Evolutionary conservation across 2,888 invertebrate genomes (phyloP).

Genomic region (Papilio protenor): DNA sequence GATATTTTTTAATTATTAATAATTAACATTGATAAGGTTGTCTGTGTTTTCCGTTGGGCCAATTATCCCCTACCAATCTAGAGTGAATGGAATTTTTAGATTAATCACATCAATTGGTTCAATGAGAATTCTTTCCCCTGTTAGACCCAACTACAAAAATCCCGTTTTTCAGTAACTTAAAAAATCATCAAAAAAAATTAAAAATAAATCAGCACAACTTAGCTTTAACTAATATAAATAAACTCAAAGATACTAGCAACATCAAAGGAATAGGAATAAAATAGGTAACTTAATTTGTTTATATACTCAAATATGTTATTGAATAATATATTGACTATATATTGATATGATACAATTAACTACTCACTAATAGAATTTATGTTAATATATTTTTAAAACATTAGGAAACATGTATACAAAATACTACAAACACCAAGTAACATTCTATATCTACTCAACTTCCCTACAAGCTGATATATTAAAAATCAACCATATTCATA

Average conservation of each 20-base stretch:
- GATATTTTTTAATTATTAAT: no score
- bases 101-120: no score
- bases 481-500: slow-evolving; percentile 3
- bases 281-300: not conserved
- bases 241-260: not conserved
- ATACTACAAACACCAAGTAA: slow-evolving; percentile 46
- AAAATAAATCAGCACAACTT: not conserved
- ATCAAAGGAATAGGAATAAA: not conserved
- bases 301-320: not conserved
- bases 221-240: not conserved
- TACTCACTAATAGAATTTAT: not conserved
- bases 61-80: no score
- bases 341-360: slow-evolving; percentile 1
- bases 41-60: no score
- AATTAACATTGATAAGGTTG: no score
- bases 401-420: slow-evolving; percentile 32
- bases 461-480: slow-evolving; percentile 14
- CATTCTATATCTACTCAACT: slow-evolving; percentile 39
- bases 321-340: not conserved
- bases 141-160: no score
- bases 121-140: no score
- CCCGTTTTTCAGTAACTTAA: no score
- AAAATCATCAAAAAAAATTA: not conserved
- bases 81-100: no score
- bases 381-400: not conserved